Base-by-base conservation (phyloP, 2,113 vertebrate species). In the Eolophus roseicapilla region DNA sequence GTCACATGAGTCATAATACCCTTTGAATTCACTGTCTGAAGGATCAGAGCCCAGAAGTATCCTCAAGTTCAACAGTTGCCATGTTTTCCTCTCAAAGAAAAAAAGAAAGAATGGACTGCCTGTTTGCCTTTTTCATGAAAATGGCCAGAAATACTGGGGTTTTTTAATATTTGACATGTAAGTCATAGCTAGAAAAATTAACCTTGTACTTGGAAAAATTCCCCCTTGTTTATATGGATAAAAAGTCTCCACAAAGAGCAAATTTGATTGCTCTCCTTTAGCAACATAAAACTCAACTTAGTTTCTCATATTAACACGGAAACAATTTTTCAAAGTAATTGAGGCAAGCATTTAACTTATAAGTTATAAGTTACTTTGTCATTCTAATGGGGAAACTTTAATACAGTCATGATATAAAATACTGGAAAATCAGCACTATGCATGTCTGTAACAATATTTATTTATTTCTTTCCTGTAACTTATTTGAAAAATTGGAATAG, bases 1-100 rank as follows among this genome's bases (percentile, higher is more conserved):
- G 92, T 91, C 88, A 92, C 80, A 96, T 96, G 96, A 97, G 96
- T 97, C 93, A 96, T 92, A 91, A 87, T 65, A 93, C 75, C 93
- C 88, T 95, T 91, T 96, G 95, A 96, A 90, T 96, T 96, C 86
- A 78, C 79, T 81, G 88, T 96, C 93, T 97, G 80, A 88, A 95
- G 82, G 64, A 96, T 84, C 85, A 93, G 88, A 93, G 95, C 65
- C 96, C 95, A 95, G 62, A 93, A 95, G 39, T 78, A 88, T 92
- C 64, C 88, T 90, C 25, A 71, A 91, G 62, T 81, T 94, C 77
- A 95, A 73, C 50, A 85, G 84, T 86, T 92, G 67, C 90, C 73
- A 76, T 84, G 73, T 79, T 95, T 92, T 92, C 74, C 44, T 90
- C 90, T 82, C 47, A 53, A 62, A 85, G 63, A 17, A 77, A 86